Base-by-base conservation (phyloP, 2,888 invertebrate species). In the Drosophila prolongata region DNA sequence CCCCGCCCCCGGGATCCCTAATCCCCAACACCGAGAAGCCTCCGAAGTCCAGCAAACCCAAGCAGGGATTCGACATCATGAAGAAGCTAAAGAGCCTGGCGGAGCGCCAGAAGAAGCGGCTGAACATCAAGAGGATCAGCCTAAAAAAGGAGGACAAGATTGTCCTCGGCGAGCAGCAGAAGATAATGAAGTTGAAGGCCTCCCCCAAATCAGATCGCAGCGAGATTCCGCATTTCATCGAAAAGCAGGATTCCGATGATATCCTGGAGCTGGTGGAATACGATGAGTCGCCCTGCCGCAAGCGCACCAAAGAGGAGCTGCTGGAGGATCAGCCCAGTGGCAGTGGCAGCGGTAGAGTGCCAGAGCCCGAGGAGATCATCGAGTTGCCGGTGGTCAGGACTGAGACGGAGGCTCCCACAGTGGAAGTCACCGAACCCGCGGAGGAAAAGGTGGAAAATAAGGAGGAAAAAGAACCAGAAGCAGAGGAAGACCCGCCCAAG, bases 1-100 rank as follows among this genome's bases (percentile, higher is more conserved):
- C 90, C 2, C 90, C 89, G 5, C 89, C 90, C 1, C 89, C 89
- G 16, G 89, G 90, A 58, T 40, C 80, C n/a, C 65, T 78, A 3
- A 52, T 82, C 3, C 79, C 85, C 0, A 75, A 53, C n/a, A 58
- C 75, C 57, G 78, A 87, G 4, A 86, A 89, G 54, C 67, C 77
- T 1, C 53, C 50, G 4, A 75, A 75, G 53, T 30, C 53, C 5
- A 47, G 47, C 14, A 91, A 91, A 60, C 54, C 79, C 19, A 80
- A 83, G 52, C 84, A 87, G 52, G 94, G 94, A 89, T 94, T 94
- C 87, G 94, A 95, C 34, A 92, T 95, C 62, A 95, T 95, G 77
- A 94, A 95, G 89, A 95, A 95, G 92, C 93, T 95, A 24, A 94
- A 94, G 90, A 94, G 94, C 77, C 93, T 95, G 91, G 95, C 95